Conservation (phyloP, 1,140 invertebrate species). For the Papilio helenus region DNA sequence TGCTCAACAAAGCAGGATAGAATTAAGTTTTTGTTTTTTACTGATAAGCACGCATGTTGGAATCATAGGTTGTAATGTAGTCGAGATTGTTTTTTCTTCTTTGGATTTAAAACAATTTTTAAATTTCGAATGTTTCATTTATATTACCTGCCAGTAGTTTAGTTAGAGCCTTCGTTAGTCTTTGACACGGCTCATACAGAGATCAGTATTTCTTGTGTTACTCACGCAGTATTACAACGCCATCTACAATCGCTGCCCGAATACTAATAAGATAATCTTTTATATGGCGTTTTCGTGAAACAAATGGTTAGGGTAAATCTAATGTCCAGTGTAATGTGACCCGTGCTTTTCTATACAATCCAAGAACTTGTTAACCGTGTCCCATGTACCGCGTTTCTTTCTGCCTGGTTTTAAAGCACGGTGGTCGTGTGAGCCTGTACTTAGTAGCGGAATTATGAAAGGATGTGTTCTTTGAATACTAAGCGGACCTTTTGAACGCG, state of each 20-base stretch:
- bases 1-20: neutral
- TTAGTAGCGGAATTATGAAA: conserved; percentile 77
- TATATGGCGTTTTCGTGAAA: conserved; percentile 78
- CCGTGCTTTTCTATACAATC: conserved; percentile 40
- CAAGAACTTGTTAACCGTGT: conserved; percentile 25
- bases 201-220: conserved; percentile 39
- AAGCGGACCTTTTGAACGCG: conserved; percentile 60
- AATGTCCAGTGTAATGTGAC: conserved; percentile 57
- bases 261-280: conserved; percentile 81
- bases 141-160: neutral
- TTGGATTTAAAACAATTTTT: neutral
- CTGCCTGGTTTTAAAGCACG: conserved; percentile 47
- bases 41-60: neutral
- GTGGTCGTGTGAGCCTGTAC: conserved; percentile 68
- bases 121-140: neutral
- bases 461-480: conserved; percentile 74
- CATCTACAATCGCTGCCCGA: conserved; percentile 59
- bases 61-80: neutral
- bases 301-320: conserved; percentile 71
- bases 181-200: neutral
- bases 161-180: neutral
- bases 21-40: neutral
- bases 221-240: conserved; percentile 46
- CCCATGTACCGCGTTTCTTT: conserved; percentile 42
- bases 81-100: neutral